A percentile compares a stretch with the other conserved stretches of the same genome.
These are phyloP conservation scores for Hylaeus anthracinus DNA, from an alignment of 1,140 invertebrate species.

Conservation along the genomic window DNA sequence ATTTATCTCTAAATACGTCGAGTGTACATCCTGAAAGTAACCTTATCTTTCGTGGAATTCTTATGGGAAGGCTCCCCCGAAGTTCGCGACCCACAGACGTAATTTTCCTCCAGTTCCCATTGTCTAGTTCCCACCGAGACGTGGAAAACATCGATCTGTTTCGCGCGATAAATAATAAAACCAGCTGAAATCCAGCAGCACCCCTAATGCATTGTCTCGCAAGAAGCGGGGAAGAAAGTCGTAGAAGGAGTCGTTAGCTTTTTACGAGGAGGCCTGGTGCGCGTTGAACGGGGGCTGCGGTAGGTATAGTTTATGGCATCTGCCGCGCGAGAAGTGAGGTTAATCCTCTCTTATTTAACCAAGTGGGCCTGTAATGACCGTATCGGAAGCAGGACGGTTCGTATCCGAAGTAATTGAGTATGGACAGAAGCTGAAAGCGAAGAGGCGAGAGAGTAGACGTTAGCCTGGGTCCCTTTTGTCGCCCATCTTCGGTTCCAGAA, in stretches of 20 bases:
- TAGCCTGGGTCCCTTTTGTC: slow-evolving; percentile 16
- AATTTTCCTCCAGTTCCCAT: neutral
- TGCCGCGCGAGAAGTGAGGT: neutral
- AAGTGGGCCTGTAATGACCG: slow-evolving; percentile 30
- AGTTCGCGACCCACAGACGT: too few species aligned
- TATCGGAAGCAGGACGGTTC: slow-evolving; percentile 37
- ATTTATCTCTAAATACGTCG: too few species aligned
- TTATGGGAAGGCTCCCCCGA: too few species aligned
- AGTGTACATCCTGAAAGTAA: too few species aligned
- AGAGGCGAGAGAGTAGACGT: slow-evolving; percentile 18
- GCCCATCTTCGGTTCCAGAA: slow-evolving; percentile 9
- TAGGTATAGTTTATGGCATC: neutral
- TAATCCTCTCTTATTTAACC: slow-evolving; percentile 45
- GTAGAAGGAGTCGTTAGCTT: neutral
- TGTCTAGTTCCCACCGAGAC: neutral
- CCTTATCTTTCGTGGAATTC: too few species aligned
- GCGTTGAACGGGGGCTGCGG: neutral
- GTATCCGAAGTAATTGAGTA: slow-evolving; percentile 37
- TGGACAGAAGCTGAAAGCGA: slow-evolving; percentile 19
- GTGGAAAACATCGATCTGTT: neutral
- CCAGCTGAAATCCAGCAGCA: neutral
- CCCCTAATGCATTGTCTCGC: neutral
- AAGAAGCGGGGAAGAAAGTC: neutral
- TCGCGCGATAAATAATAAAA: slow-evolving; percentile 14
- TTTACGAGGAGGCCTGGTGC: neutral